Conservation (phyloP, 2,113 vertebrate genomes). For the Protomyctophum bolini region DNA sequence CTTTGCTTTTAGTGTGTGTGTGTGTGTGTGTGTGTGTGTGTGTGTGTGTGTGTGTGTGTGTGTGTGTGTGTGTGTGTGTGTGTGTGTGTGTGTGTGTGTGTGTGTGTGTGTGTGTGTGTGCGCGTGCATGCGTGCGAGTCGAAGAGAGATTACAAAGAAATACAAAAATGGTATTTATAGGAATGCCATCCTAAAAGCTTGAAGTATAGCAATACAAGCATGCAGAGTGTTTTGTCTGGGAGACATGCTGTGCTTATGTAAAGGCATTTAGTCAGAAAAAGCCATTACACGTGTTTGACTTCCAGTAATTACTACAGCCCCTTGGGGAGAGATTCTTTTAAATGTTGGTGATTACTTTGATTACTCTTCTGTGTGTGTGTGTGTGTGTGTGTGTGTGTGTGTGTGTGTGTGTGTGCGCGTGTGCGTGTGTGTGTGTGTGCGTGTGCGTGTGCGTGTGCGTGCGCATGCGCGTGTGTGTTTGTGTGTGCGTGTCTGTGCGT, state of each 20-base stretch:
- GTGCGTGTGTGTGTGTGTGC: no score
- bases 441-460: neutral
- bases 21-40: neutral
- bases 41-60: slow-evolving; percentile 7
- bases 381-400: slow-evolving; percentile 5
- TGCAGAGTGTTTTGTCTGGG: slow-evolving; percentile 8
- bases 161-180: no score
- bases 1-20: slow-evolving; percentile 65
- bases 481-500: no score
- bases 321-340: slow-evolving; percentile 61
- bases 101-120: neutral
- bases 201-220: neutral
- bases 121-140: neutral
- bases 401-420: neutral
- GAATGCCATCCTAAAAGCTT: neutral
- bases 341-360: slow-evolving; percentile 72
- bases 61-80: neutral
- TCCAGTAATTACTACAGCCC: slow-evolving; percentile 64
- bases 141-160: no score
- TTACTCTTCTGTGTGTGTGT: slow-evolving; percentile 52
- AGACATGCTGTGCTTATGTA: slow-evolving; percentile 62
- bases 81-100: slow-evolving; percentile 6
- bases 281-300: slow-evolving; percentile 66
- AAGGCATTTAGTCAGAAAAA: slow-evolving; percentile 54
- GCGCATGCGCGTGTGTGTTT: neutral